Base-by-base conservation (phyloP, 2,797 vertebrate species). In the Coendou prehensilis region DNA sequence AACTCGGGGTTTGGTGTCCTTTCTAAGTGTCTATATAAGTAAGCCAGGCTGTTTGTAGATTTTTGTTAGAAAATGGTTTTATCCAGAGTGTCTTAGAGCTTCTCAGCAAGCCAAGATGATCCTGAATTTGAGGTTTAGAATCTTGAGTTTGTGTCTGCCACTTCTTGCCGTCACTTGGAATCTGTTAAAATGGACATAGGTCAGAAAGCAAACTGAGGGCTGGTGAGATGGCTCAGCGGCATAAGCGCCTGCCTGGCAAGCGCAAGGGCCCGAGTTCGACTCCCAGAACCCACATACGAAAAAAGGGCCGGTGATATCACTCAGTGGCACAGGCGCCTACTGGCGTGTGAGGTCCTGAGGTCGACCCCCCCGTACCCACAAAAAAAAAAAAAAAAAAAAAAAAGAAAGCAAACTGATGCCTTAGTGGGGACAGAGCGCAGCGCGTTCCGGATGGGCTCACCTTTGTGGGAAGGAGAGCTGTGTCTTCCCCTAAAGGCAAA, bases 1-100 rank as follows among this genome's bases (percentile, higher is more conserved):
- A 69, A 87, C 71, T 91, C 9, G 56, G 82, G 82, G 82, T 93
- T 95, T 76, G 64, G 54, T 79, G 50, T 93, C 78, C 80, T 90
- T 91, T 73, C 57, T 54, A 97, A 97, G 96, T 97, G 97, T 95
- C 96, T 98, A 87, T 89, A 82, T 94, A 87, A 96, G 81, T 47
- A 91, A 96, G 85, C 52, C 56, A 91, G 86, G 45, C 56, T 93
- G 73, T 92, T 91, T 57, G 45, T 47, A 59, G 71, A n/a, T 82
- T 63, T 93, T 83, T 37, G 1, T 47, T 64, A 75, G 67, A 80
- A 37, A n/a, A 59, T 86, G n/a, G n/a, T 81, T 80, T 8, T 73
- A 69, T 28, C 63, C 26, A 91, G 75, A 90, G 63, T 52, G 7
- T 91, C 69, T 89, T 37, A 84, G 86, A 67, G 69, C 73, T 63